Evolutionary conservation across 2,113 vertebrate species (phyloP), one percentile per base, ranked within the genome.

Genomic region (Spilogale gracilis): DNA sequence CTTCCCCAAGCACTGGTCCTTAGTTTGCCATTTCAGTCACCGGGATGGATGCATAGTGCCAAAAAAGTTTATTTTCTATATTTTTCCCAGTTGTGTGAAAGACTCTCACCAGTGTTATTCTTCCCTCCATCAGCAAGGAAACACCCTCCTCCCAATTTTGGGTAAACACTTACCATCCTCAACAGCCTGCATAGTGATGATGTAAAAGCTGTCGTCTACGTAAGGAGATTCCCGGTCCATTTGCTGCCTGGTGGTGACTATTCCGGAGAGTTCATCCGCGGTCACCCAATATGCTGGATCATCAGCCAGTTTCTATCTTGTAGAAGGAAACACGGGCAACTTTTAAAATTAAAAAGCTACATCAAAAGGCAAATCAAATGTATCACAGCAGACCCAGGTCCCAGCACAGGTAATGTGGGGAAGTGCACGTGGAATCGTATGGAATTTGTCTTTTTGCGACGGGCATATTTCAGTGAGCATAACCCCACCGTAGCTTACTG

Each of bases 201-300:
- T 96, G 78, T 99, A 99, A 73, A 98, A 56, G 56, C 83, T 98
- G 0, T 98, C 10, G 0, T 98, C 96, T 21, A 99, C 98, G 50
- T 96, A 94, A 1, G 97, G 95, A 2, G 99, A 99, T 92, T 99
- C 99, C 60, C 98, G 97, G 97, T 99, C 99, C 96, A 99, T 97
- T 61, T 92, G 98, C 96, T 98, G 86, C 16, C 21, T 21, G n/a
- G 99, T 69, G 80, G 52, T 98, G 11, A 99, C 61, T 8, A 52
- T 32, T 63, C 99, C 99, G 0, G 99, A 99, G 86, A 97, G 98
- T 38, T 97, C 69, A 88, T 99, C 98, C 56, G 99, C 50, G 0
- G 30, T 95, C 65, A 99, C 90, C 99, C 99, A 99, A 0, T 84
- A 65, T 12, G 98, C 99, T 9, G 98, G 98, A 92, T 99, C 99